Evolutionary conservation across 2,113 vertebrate genomes (phyloP).

Genomic region (Varanus komodoensis): DNA sequence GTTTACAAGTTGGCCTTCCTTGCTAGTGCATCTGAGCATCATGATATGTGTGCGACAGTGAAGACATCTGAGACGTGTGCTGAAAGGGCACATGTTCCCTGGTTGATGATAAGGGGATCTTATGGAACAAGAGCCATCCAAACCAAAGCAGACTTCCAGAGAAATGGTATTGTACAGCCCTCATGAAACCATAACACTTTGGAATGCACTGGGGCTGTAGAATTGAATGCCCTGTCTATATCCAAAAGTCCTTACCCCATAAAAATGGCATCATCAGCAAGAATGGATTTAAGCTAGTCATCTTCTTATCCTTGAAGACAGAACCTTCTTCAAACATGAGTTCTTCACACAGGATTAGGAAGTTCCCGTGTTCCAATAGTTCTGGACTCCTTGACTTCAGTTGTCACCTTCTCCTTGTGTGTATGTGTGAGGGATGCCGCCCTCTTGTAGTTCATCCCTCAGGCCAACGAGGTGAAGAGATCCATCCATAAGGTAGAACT

Average conservation of each 20-base stretch:
- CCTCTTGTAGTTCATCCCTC: background rate
- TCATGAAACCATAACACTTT: background rate
- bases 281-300: background rate
- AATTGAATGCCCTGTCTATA: background rate
- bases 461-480: background rate
- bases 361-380: background rate
- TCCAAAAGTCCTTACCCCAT: background rate
- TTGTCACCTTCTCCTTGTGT: background rate
- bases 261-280: background rate
- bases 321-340: background rate
- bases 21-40: no score
- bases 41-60: background rate
- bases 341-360: background rate
- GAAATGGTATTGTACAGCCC: background rate
- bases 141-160: background rate
- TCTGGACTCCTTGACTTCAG: background rate
- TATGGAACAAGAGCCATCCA: background rate
- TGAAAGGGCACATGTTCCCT: background rate
- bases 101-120: background rate
- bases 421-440: background rate
- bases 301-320: background rate
- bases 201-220: background rate
- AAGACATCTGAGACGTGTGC: background rate
- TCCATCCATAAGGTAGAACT: background rate
- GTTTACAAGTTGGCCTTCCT: no score